Conservation (phyloP, 2,888 invertebrate genomes). For the Ceraclea dissimilis region DNA sequence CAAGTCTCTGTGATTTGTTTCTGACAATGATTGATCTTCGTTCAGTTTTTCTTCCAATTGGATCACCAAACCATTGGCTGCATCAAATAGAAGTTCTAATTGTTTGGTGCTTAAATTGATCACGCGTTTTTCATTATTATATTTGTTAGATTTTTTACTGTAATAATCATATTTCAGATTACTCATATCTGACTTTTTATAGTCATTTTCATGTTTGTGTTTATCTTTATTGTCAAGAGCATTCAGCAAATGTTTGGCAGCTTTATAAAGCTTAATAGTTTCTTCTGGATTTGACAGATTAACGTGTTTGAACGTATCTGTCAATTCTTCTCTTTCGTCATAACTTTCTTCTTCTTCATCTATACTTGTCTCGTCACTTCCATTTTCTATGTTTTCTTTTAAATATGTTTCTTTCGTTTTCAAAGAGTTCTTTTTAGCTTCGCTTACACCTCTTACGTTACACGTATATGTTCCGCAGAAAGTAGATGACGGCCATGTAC, state of each 20-base stretch:
- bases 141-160: no score
- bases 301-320: background rate
- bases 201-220: background rate
- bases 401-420: background rate
- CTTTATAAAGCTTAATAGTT: background rate
- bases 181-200: background rate
- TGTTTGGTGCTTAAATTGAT: background rate
- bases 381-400: background rate
- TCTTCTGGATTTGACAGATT: background rate
- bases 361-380: background rate
- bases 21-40: background rate
- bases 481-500: constrained; percentile 38
- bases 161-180: no score
- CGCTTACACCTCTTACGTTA: constrained; percentile 26
- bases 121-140: background rate
- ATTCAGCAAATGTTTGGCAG: constrained; percentile 3
- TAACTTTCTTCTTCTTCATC: background rate
- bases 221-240: background rate
- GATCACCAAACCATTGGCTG: background rate
- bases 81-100: background rate
- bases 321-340: background rate
- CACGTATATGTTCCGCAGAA: constrained; percentile 46
- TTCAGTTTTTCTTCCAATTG: background rate
- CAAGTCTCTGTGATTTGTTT: background rate
- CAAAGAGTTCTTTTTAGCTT: background rate